Conservation (phyloP, 2,888 invertebrate genomes). For the Platypus cylindrus region DNA sequence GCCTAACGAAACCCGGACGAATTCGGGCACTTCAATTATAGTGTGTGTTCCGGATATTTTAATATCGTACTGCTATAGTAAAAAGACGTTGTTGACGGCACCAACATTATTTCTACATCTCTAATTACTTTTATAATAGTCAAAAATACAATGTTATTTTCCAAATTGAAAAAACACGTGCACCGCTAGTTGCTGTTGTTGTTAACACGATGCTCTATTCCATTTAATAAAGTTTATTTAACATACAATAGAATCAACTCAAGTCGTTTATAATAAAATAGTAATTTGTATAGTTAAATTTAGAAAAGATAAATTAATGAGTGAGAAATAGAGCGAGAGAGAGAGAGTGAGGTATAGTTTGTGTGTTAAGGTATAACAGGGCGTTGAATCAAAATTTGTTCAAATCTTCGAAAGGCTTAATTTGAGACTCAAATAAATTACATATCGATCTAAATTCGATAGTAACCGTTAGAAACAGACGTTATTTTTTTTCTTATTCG, state of each 20-base stretch:
- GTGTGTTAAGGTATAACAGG: too few relatives aligned
- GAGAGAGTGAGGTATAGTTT: neutral
- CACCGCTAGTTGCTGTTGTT: conserved; percentile 8
- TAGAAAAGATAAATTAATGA: too few relatives aligned
- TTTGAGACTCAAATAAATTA: too few relatives aligned
- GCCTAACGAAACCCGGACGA: neutral
- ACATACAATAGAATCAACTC: conserved; percentile 15
- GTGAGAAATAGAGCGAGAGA: neutral
- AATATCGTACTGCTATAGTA: neutral
- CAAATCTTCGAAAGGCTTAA: too few relatives aligned
- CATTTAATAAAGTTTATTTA: conserved; percentile 15
- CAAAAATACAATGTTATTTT: too few relatives aligned
- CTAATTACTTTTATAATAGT: too few relatives aligned
- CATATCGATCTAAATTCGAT: too few relatives aligned
- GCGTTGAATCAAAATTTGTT: conserved; percentile 2
- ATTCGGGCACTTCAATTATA: neutral
- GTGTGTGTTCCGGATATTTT: neutral
- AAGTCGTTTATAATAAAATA: too few relatives aligned
- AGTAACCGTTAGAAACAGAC: too few relatives aligned
- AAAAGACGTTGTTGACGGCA: neutral
- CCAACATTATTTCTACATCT: too few relatives aligned
- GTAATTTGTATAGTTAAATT: too few relatives aligned
- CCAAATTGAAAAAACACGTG: conserved; percentile 14
- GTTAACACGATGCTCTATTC: conserved; percentile 13
- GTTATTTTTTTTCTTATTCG: too few relatives aligned